Conservation (phyloP, 2,113 vertebrate genomes). For the Microtus richardsoni region DNA sequence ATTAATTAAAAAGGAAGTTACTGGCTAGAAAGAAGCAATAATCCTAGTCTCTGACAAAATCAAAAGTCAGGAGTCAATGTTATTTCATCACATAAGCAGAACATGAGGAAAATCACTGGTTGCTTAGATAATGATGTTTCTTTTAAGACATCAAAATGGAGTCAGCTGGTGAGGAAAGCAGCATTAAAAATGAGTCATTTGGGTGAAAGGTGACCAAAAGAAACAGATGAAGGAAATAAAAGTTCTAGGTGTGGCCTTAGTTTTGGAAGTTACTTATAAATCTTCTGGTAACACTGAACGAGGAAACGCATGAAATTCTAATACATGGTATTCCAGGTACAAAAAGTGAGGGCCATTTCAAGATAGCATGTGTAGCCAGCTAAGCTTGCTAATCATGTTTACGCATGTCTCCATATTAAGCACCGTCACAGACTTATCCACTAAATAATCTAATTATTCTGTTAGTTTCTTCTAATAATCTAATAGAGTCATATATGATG, state of each 20-base stretch:
- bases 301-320: neutral
- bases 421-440: neutral
- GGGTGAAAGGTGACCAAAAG: neutral
- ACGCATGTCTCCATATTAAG: neutral
- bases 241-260: neutral
- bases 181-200: neutral
- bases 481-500: conserved; percentile 14
- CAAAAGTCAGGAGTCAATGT: neutral
- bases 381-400: neutral
- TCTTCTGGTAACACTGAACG: neutral
- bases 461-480: neutral
- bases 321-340: neutral
- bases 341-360: conserved; percentile 3
- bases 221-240: neutral
- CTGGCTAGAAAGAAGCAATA: neutral
- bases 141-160: neutral
- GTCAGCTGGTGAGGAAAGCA: neutral
- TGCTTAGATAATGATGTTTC: neutral
- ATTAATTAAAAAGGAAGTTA: neutral
- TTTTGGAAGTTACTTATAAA: neutral
- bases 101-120: neutral
- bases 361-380: neutral
- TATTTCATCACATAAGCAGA: neutral
- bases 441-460: conserved; percentile 21
- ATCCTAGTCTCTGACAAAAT: neutral